These are phyloP conservation scores for Microcebus lehilahytsara DNA, from an alignment of 2,113 vertebrate species.

Conservation along the genomic window DNA sequence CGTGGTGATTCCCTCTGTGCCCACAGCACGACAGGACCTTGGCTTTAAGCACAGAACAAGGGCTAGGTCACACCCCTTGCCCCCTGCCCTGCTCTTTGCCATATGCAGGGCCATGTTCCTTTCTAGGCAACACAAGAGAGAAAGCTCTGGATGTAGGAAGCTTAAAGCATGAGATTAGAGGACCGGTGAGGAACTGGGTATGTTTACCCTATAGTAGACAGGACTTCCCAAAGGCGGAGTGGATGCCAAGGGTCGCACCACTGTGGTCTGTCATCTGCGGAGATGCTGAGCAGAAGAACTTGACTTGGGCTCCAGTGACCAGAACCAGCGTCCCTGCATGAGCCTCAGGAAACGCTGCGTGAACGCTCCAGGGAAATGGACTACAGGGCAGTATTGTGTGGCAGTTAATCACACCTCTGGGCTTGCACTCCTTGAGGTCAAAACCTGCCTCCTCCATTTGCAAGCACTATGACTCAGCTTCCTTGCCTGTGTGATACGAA, in stretches of 20 bases:
- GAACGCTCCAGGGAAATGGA: not conserved
- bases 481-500: too few species aligned
- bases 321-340: not conserved
- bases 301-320: not conserved
- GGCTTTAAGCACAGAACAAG: not conserved
- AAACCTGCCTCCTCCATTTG: not conserved
- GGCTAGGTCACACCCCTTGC: not conserved
- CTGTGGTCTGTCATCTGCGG: not conserved
- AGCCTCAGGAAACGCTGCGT: not conserved
- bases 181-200: too few species aligned
- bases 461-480: not conserved
- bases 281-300: not conserved
- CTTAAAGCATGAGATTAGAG: not conserved
- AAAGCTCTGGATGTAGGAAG: fast-evolving
- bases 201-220: not conserved
- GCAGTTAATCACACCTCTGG: too few species aligned
- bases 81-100: not conserved
- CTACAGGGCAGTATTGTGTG: fast-evolving
- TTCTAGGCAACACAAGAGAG: not conserved
- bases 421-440: not conserved
- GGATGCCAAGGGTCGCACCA: too few species aligned
- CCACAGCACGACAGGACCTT: not conserved
- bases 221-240: not conserved
- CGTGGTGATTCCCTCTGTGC: not conserved
- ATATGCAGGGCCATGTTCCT: not conserved